Percentiles rank a stretch among this genome's conserved stretches.
These are phyloP conservation scores for Chouioia cunea DNA, from an alignment of 2,888 invertebrate genomes.

Conservation along the genomic window DNA sequence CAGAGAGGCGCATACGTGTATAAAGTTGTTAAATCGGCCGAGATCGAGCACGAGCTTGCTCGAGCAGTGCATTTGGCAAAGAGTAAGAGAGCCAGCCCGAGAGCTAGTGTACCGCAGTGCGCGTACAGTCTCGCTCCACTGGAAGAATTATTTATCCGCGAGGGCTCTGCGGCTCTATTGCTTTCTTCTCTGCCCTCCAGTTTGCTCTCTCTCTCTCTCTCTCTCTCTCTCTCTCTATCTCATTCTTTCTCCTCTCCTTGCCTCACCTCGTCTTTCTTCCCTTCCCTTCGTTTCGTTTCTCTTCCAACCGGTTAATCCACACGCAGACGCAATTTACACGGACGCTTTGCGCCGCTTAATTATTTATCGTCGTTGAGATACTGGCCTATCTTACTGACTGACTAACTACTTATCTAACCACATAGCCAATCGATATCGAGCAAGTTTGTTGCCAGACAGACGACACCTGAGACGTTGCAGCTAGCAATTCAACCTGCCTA, in stretches of 20 bases:
- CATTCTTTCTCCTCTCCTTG: neutral
- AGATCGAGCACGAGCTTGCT: neutral
- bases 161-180: neutral
- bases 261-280: too few relatives aligned
- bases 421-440: conserved; percentile 48
- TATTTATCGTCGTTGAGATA: conserved; percentile 50
- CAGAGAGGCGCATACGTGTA: conserved; percentile 23
- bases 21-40: conserved; percentile 41
- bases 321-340: conserved; percentile 38
- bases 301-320: neutral
- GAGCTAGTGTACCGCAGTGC: conserved; percentile 62
- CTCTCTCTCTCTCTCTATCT: too few relatives aligned
- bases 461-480: too few relatives aligned
- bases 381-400: too few relatives aligned
- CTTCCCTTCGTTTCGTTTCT: too few relatives aligned
- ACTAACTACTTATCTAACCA: too few relatives aligned
- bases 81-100: conserved; percentile 44
- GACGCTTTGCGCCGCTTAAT: conserved; percentile 48
- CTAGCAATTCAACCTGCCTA: too few relatives aligned
- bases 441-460: too few relatives aligned
- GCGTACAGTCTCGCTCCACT: conserved; percentile 45
- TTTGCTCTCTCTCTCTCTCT: neutral
- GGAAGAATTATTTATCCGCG: conserved; percentile 28
- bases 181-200: neutral
- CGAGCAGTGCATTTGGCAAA: conserved; percentile 57